Conservation (phyloP, 2,888 invertebrate species). For the Ceraclea dissimilis region DNA sequence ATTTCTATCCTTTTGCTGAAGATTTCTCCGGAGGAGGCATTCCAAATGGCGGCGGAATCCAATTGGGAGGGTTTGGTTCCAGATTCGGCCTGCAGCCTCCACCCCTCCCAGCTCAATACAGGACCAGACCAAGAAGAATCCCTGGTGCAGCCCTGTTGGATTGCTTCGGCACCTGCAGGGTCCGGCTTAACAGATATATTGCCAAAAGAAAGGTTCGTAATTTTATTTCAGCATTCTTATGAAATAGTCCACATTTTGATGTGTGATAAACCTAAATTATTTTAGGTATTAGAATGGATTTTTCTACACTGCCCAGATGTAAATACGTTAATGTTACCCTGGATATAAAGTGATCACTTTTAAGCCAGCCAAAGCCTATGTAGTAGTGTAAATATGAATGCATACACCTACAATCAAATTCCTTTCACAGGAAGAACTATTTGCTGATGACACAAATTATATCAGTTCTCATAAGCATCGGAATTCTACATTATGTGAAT, state of each 20-base stretch:
- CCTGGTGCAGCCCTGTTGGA: slow-evolving; percentile 57
- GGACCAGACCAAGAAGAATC: slow-evolving; percentile 38
- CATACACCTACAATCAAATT: too few species aligned
- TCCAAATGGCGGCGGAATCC: slow-evolving; percentile 33
- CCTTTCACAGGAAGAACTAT: too few species aligned
- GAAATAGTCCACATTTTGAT: slow-evolving; percentile 2
- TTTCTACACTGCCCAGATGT: too few species aligned
- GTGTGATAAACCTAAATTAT: background rate
- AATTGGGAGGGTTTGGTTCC: slow-evolving; percentile 6
- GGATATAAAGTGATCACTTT: too few species aligned
- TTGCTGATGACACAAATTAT: too few species aligned
- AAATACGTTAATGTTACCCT: too few species aligned
- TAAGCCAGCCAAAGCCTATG: too few species aligned
- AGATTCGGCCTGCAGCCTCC: slow-evolving; percentile 26
- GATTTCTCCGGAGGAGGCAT: slow-evolving; percentile 45
- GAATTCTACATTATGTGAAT: too few species aligned
- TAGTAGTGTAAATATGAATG: too few species aligned
- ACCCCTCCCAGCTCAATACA: slow-evolving; percentile 37
- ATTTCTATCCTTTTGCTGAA: slow-evolving; percentile 55
- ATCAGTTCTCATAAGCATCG: too few species aligned
- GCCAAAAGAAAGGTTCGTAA: slow-evolving; percentile 65
- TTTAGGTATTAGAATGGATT: background rate
- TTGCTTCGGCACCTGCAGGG: slow-evolving; percentile 70
- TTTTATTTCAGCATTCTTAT: slow-evolving; percentile 22
- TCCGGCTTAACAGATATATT: slow-evolving; percentile 68